Evolutionary conservation across 2,888 invertebrate genomes (phyloP), one percentile per base, ranked within the genome.

Genomic region (Agrochola macilenta): DNA sequence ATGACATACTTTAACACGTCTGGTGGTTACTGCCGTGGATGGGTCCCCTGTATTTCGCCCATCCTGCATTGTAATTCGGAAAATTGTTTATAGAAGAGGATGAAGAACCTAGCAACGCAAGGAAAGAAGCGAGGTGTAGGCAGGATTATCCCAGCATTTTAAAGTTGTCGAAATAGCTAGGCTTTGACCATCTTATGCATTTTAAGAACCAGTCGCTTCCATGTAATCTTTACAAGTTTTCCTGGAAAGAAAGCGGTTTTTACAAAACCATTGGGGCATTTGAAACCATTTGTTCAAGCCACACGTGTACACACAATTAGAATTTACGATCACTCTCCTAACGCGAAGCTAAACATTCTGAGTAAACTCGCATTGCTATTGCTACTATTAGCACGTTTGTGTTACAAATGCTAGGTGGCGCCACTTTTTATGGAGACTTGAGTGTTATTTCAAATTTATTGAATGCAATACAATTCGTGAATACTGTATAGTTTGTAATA

Each of bases 301-400:
- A 23, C 76, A 70, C 81, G 72, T 77, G 73, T 71, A 49, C 30
- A 63, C 46, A n/a, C 61, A 17, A 54, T 73, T 63, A 73, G 49
- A 74, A 64, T 74, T 83, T 52, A 85, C 70, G 85, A 73, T 17
- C 63, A 64, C 8, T 81, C 58, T 30, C 68, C 60, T 11, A 63
- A 20, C 35, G 58, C 20, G 49, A 69, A 72, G 35, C 49, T 69
- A 82, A 82, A 85, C 70, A 83, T 63, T 70, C 2, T 14, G 46
- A 74, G 39, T 54, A 17, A 64, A 35, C 46, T 35, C 9, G 20
- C 39, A n/a, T 17, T 74, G 57, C 26, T 52, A 9, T 23, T 23
- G 4, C n/a, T 35, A 60, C 9, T 70, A 65, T 43, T 58, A 68
- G 43, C 35, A 69, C 43, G 2, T 26, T 49, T 39, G 17, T 35